phyloP scores from a whole-genome alignment of 2,888 invertebrate species.

The Salpingus planirostris region DNA sequence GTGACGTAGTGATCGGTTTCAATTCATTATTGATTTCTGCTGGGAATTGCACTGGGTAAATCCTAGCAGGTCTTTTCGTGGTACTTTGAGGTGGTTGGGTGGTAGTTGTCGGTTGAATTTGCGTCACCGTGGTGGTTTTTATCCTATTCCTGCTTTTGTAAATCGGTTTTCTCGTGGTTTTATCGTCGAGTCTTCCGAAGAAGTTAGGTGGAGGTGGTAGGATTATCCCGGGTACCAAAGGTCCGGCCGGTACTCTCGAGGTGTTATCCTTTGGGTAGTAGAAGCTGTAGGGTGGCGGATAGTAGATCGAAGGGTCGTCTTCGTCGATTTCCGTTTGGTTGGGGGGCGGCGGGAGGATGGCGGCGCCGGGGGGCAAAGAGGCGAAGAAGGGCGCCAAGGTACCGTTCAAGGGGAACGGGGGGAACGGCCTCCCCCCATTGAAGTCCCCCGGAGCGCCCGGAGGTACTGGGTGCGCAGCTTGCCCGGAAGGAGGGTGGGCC shows the following conservation, averaged over 20 bases:
- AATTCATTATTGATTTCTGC: constrained; percentile 24
- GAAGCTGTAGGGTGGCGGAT: constrained; percentile 85
- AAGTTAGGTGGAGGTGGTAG: constrained; percentile 83
- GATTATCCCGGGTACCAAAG: constrained; percentile 80
- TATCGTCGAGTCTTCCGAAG: constrained; percentile 59
- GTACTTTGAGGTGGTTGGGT: constrained; percentile 37
- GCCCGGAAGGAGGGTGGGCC: constrained; percentile 59
- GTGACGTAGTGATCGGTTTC: constrained; percentile 34
- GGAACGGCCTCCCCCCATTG: constrained; percentile 41
- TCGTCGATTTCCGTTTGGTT: constrained; percentile 65
- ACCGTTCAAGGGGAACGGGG: constrained; percentile 31
- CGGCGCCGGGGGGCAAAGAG: constrained; percentile 55
- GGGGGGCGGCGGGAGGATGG: constrained; percentile 44
- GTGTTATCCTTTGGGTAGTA: constrained; percentile 70
- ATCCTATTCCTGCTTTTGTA: constrained; percentile 17
- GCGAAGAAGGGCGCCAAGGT: constrained; percentile 42
- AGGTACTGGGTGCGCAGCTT: constrained; percentile 55
- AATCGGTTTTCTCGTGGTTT: constrained; percentile 33
- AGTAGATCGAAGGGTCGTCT: constrained; percentile 85
- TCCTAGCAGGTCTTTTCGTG: constrained; percentile 19
- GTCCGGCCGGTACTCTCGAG: constrained; percentile 54
- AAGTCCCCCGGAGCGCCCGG: constrained; percentile 47
- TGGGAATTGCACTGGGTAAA: constrained; percentile 11
- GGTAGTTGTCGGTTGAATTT: constrained; percentile 28
- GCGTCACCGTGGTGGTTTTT: constrained; percentile 19